Evolutionary conservation across 2,888 invertebrate genomes (phyloP), one percentile per base, ranked within the genome.

Genomic region (Prenolepis imparis): DNA sequence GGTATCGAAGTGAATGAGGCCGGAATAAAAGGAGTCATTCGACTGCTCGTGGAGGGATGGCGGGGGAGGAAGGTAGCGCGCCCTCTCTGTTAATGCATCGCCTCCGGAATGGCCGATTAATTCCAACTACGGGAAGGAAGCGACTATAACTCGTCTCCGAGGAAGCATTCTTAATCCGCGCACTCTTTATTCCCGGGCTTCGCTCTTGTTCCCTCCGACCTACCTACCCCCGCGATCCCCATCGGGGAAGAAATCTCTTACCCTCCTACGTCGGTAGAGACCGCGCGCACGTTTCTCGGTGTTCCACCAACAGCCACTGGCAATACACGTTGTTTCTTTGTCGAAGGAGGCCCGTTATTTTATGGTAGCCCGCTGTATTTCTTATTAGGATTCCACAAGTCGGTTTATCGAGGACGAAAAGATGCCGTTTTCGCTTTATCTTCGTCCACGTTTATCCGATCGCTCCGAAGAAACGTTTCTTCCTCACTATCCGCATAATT

Each of bases 61-160:
- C 82, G 78, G 86, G 66, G 82, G 75, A 86, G 87, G 87, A 85
- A 87, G 88, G 87, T 89, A 87, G 89, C 86, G 86, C 90, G 90
- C 90, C 90, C 91, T 92, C 92, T 92, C 92, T 91, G 93, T 93
- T 93, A 94, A 94, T 94, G 93, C 93, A 94, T 94, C 92, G 93
- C 92, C 93, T 91, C 91, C 91, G 92, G 92, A 94, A 94, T 93
- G 92, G 93, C 93, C 94, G 94, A 94, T 94, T 94, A 94, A 94
- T 94, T 94, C 93, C 92, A 93, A 93, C 93, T 93, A 93, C 93
- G 93, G 94, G 91, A 93, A 94, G 94, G 93, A 94, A 94, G 92
- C 93, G 93, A 93, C 94, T 93, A 94, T 94, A 94, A 94, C 93
- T 94, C 94, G 94, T 94, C 94, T 93, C 93, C 92, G 93, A 93